These are phyloP conservation scores for Drosophila sp. DNA, from an alignment of 1,140 invertebrate species.

Conservation along the genomic window DNA sequence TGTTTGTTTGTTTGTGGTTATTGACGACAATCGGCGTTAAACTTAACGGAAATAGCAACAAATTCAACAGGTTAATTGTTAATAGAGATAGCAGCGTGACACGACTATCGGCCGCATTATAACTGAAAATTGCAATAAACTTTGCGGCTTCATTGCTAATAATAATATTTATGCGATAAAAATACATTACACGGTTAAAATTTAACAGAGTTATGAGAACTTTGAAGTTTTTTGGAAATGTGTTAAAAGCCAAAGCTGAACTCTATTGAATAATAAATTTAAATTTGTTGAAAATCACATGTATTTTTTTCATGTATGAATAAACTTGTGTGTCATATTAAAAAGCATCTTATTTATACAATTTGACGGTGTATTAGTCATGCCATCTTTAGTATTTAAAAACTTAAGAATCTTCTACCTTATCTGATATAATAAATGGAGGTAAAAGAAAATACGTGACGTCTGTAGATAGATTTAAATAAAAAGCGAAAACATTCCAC, in stretches of 20 bases:
- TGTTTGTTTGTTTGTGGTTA: conserved; percentile 23
- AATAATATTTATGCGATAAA: no score
- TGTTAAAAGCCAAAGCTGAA: no score
- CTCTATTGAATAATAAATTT: no score
- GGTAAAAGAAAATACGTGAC: not conserved
- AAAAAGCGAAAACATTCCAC: not conserved
- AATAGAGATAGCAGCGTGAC: conserved; percentile 28
- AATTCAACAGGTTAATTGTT: conserved; percentile 41
- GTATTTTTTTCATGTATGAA: no score
- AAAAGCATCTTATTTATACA: not conserved
- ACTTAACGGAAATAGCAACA: conserved; percentile 43
- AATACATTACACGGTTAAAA: no score
- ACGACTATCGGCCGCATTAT: not conserved
- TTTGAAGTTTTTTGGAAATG: no score
- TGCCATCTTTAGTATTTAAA: not conserved
- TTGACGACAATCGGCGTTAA: conserved; percentile 36
- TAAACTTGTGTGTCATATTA: not conserved
- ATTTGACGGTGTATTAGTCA: not conserved
- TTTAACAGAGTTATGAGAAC: no score
- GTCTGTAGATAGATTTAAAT: not conserved
- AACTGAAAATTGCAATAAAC: no score
- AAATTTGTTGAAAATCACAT: no score
- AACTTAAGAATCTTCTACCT: conserved; percentile 10
- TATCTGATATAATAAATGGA: conserved; percentile 3
- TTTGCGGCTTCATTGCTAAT: no score